phyloP scores from a whole-genome alignment of 2,113 vertebrate genomes.

The Murina feae region DNA sequence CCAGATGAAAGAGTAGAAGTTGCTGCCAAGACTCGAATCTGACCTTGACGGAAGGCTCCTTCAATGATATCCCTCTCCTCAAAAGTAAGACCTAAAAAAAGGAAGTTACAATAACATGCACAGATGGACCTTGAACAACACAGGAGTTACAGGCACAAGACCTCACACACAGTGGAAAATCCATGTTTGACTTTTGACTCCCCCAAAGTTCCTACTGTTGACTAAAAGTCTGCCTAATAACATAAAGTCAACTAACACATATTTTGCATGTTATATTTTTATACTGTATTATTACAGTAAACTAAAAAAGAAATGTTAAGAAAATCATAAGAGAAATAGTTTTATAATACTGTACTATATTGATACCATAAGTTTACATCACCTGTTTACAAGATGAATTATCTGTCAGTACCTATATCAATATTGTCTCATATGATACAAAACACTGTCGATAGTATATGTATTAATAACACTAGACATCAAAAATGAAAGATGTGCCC shows the following conservation, averaged over 20 bases:
- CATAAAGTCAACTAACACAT: neutral
- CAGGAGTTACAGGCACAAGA: neutral
- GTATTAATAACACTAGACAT: neutral
- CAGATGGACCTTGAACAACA: neutral
- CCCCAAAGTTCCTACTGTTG: neutral
- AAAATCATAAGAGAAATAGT: neutral
- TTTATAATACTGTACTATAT: neutral
- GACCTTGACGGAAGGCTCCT: conserved; percentile 91
- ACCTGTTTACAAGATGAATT: neutral
- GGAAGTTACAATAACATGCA: neutral
- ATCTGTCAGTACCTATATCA: neutral
- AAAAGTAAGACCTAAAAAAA: conserved; percentile 90
- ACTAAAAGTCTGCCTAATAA: neutral
- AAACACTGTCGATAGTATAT: neutral
- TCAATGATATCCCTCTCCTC: conserved; percentile 95
- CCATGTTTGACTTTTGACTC: neutral
- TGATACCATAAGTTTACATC: neutral
- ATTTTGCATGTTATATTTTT: neutral
- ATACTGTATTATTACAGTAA: neutral
- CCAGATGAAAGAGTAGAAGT: conserved; percentile 97
- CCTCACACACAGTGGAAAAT: neutral
- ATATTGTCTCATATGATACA: neutral
- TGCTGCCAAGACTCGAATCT: conserved; percentile 88
- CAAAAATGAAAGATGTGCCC: neutral
- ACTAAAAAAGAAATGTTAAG: neutral